Conservation (phyloP, 2,888 invertebrate species). For the Acleris literana region DNA sequence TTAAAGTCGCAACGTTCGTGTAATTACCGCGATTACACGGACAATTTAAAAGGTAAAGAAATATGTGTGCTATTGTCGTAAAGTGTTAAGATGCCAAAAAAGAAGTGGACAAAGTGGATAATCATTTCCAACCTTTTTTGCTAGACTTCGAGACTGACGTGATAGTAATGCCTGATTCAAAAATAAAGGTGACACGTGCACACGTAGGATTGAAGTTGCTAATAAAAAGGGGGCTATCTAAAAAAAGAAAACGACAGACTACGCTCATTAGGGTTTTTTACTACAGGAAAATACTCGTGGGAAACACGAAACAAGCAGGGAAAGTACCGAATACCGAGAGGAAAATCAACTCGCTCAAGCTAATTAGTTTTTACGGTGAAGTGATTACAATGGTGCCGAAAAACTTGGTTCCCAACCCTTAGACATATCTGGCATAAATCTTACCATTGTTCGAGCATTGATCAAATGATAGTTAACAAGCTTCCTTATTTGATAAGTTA, state of each 20-base stretch:
- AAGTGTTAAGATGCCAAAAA: background rate
- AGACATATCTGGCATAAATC: slow-evolving; percentile 22
- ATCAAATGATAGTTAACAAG: slow-evolving; percentile 2
- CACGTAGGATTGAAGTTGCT: too few relatives aligned
- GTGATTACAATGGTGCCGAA: slow-evolving; percentile 18
- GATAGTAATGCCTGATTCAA: too few relatives aligned
- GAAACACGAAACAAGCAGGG: slow-evolving; percentile 7
- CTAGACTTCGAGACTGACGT: too few relatives aligned
- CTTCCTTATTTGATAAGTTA: slow-evolving; percentile 31
- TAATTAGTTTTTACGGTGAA: slow-evolving; percentile 10
- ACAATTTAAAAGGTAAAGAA: background rate
- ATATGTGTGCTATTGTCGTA: background rate
- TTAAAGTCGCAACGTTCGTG: background rate
- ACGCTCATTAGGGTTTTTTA: background rate
- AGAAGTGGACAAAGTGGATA: too few relatives aligned
- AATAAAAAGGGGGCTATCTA: too few relatives aligned
- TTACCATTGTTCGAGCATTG: slow-evolving; percentile 21
- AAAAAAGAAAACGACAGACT: too few relatives aligned
- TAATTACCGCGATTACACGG: background rate
- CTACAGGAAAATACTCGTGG: slow-evolving; percentile 16
- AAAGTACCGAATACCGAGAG: slow-evolving; percentile 14
- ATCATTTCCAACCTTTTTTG: too few relatives aligned
- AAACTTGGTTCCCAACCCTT: slow-evolving; percentile 22
- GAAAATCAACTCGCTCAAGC: slow-evolving; percentile 1
- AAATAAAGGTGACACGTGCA: too few relatives aligned